These are phyloP conservation scores for Caerostris extrusa DNA, from an alignment of 1,140 invertebrate genomes.

Conservation along the genomic window DNA sequence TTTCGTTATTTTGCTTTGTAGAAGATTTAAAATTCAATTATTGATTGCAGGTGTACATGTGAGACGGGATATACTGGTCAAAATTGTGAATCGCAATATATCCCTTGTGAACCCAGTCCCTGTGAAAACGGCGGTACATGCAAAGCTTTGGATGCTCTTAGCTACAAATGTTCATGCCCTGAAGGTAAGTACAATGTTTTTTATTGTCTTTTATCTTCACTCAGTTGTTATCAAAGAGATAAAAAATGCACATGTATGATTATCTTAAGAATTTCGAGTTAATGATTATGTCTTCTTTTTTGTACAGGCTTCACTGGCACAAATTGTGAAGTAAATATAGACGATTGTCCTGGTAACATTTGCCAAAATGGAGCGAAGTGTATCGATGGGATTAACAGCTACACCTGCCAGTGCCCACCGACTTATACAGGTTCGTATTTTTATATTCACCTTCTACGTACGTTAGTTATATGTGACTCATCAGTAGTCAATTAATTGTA, in stretches of 20 bases:
- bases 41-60: conserved; percentile 89
- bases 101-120: conserved; percentile 94
- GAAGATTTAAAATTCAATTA: not conserved
- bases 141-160: conserved; percentile 87
- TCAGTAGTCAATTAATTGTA: not conserved
- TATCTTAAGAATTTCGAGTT: not conserved
- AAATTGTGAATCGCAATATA: conserved; percentile 94
- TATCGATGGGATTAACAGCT: conserved; percentile 92
- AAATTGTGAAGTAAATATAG: conserved; percentile 95
- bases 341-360: conserved; percentile 95
- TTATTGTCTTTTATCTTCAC: conserved; percentile 80
- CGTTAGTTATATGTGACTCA: not conserved
- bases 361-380: conserved; percentile 93
- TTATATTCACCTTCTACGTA: not conserved
- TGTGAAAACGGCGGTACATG: conserved; percentile 94
- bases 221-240: not conserved
- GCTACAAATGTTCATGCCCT: conserved; percentile 92
- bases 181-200: conserved; percentile 83
- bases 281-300: conserved; percentile 77
- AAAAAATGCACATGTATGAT: not conserved
- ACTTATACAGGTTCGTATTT: conserved; percentile 88
- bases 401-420: conserved; percentile 92
- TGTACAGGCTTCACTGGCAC: conserved; percentile 94
- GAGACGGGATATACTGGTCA: conserved; percentile 93
- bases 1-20: not conserved